phyloP scores from a whole-genome alignment of 2,113 vertebrate species.

The Boulengeromyrus knoepffleri region DNA sequence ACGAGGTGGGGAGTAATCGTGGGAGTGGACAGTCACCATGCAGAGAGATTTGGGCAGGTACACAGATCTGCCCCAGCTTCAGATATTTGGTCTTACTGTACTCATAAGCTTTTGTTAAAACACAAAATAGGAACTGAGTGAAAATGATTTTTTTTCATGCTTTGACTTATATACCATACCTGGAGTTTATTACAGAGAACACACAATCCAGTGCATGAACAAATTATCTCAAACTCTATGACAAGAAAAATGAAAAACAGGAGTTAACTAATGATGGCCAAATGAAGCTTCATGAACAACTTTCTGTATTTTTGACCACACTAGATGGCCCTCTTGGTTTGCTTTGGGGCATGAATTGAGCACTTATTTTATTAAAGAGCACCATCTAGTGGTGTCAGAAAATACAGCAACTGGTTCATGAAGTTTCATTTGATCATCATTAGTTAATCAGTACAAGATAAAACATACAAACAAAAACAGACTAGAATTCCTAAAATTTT shows the following conservation, averaged over 20 bases:
- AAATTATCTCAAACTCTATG: background rate
- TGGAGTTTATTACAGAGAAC: background rate
- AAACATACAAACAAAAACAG: background rate
- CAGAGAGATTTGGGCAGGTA: background rate
- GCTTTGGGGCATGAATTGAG: too few relatives aligned
- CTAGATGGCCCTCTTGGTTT: too few relatives aligned
- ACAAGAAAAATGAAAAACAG: background rate
- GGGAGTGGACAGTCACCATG: conserved; percentile 83
- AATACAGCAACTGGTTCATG: too few relatives aligned
- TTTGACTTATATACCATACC: background rate
- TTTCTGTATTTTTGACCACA: too few relatives aligned
- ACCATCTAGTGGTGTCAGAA: too few relatives aligned
- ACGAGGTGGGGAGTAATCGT: conserved; percentile 89
- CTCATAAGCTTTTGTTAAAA: background rate
- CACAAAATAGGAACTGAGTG: background rate
- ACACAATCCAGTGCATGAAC: background rate
- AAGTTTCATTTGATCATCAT: too few relatives aligned
- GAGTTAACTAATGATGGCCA: background rate
- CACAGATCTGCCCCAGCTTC: background rate
- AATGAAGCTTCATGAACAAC: too few relatives aligned
- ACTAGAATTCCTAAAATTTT: background rate
- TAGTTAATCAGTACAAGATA: too few relatives aligned
- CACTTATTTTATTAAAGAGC: too few relatives aligned
- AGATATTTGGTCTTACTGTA: background rate
- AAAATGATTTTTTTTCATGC: background rate